These are phyloP conservation scores for Oxycera nigricornis DNA, from an alignment of 2,888 invertebrate genomes.

Conservation along the genomic window DNA sequence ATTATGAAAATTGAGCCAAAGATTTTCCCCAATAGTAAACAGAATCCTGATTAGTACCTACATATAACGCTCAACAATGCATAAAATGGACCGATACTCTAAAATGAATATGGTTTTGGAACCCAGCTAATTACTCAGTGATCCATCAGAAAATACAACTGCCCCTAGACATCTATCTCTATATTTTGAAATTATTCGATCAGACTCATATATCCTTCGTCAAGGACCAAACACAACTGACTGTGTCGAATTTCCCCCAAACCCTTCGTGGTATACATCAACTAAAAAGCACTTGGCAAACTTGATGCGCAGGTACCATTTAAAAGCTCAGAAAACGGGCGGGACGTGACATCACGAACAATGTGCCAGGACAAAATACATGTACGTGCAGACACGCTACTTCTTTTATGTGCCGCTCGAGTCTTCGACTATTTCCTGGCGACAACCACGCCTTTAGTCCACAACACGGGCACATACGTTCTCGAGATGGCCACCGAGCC, in stretches of 20 bases:
- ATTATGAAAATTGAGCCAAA: too few relatives aligned
- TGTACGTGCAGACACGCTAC: conserved; percentile 45
- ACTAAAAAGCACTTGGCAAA: not conserved
- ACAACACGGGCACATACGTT: conserved; percentile 21
- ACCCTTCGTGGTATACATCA: not conserved
- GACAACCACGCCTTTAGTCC: conserved; percentile 40
- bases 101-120: too few relatives aligned
- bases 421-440: conserved; percentile 22
- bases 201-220: too few relatives aligned
- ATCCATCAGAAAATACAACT: too few relatives aligned
- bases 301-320: conserved; percentile 13
- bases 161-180: too few relatives aligned
- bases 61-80: too few relatives aligned
- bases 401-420: conserved; percentile 37
- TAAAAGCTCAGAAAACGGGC: conserved; percentile 41
- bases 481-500: conserved; percentile 3
- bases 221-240: not conserved
- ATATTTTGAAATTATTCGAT: too few relatives aligned
- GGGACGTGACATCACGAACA: conserved; percentile 48
- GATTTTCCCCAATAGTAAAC: too few relatives aligned
- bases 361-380: conserved; percentile 43
- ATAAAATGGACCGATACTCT: too few relatives aligned
- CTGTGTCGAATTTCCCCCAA: too few relatives aligned
- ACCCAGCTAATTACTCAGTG: too few relatives aligned
- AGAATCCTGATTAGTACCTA: too few relatives aligned